Conservation (phyloP, 1,140 invertebrate genomes). For the Brachionus asplanchnoidis region DNA sequence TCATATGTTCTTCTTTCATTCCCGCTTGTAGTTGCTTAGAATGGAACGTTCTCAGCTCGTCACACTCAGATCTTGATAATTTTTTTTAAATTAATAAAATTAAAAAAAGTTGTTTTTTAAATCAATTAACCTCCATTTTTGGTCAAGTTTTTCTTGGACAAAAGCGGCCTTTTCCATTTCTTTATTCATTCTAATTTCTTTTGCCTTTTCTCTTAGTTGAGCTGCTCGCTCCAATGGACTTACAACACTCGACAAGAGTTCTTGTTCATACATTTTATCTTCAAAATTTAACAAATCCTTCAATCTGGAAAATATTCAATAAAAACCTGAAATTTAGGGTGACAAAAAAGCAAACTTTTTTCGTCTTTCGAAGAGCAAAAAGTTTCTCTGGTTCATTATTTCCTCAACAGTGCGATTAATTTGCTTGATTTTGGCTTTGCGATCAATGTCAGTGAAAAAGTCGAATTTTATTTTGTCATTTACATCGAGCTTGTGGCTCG, state of each 20-base stretch:
- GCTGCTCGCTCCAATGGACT: constrained; percentile 27
- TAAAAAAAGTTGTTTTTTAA: neutral
- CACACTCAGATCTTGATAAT: constrained; percentile 10
- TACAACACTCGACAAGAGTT: neutral
- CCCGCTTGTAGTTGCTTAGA: constrained; percentile 34
- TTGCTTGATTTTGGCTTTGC: constrained; percentile 12
- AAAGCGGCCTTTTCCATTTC: constrained; percentile 34
- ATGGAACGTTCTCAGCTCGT: constrained; percentile 28
- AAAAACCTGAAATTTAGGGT: neutral
- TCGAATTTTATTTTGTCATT: constrained; percentile 33
- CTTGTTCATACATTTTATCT: constrained; percentile 20
- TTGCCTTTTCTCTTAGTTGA: constrained; percentile 33
- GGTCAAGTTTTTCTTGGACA: constrained; percentile 31
- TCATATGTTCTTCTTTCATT: constrained; percentile 37
- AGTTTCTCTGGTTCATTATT: constrained; percentile 39
- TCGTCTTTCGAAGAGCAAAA: constrained; percentile 4
- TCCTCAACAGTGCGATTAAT: constrained; percentile 18
- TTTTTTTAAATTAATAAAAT: neutral
- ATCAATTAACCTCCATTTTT: constrained; percentile 32
- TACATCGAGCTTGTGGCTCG: neutral
- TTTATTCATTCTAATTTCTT: constrained; percentile 11
- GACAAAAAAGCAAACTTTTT: constrained; percentile 13
- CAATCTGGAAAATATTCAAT: neutral
- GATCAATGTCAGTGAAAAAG: constrained; percentile 24
- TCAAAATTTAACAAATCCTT: neutral